phyloP scores from a whole-genome alignment of 2,888 invertebrate genomes.

The Boloria euphrosyne region DNA sequence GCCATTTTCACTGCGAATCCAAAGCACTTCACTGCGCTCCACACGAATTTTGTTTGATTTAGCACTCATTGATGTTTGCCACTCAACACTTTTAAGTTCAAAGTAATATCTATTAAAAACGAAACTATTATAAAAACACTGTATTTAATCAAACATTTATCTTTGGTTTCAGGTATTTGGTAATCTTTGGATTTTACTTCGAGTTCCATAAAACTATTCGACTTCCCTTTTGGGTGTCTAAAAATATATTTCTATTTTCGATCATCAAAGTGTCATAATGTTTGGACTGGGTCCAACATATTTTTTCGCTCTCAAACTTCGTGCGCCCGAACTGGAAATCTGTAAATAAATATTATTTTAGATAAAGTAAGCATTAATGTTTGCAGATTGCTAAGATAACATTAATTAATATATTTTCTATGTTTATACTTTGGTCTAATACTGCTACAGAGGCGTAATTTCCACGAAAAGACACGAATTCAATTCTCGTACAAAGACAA shows the following conservation, averaged over 20 bases:
- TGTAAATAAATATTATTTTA: slow-evolving; percentile 61
- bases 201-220: neutral
- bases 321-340: slow-evolving; percentile 53
- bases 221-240: slow-evolving; percentile 40
- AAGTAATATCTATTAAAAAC: slow-evolving; percentile 11
- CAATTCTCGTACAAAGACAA: no score
- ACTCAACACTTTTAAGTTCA: slow-evolving; percentile 30
- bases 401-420: slow-evolving; percentile 31
- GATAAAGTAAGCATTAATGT: slow-evolving; percentile 50
- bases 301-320: slow-evolving; percentile 44
- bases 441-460: no score
- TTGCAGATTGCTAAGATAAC: slow-evolving; percentile 35
- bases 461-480: no score
- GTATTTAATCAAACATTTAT: no score
- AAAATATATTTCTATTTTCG: slow-evolving; percentile 48
- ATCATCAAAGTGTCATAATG: slow-evolving; percentile 49
- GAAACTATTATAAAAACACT: neutral
- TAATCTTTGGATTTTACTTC: neutral
- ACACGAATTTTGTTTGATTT: slow-evolving; percentile 43
- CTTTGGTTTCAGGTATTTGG: no score
- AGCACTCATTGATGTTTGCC: slow-evolving; percentile 59
- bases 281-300: slow-evolving; percentile 58
- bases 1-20: slow-evolving; percentile 35
- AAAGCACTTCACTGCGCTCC: slow-evolving; percentile 36
- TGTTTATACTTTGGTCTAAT: slow-evolving; percentile 3